Conservation (phyloP, 2,797 vertebrate species). For the Anguilla obscura region DNA sequence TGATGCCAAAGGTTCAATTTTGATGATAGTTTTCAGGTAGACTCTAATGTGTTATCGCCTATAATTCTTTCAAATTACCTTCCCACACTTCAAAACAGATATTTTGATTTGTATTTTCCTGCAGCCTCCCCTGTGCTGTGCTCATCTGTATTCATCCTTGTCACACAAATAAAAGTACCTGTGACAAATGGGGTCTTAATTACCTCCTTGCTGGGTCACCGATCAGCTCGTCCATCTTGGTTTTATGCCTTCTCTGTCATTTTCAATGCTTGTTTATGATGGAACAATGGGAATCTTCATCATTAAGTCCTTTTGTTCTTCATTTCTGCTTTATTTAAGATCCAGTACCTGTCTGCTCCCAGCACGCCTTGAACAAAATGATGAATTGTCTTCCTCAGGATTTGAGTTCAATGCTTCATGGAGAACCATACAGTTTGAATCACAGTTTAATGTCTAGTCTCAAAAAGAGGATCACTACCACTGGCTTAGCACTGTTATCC, state of each 20-base stretch:
- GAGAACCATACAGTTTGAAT: neutral
- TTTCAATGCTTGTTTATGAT: slow-evolving; percentile 13
- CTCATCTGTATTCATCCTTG: slow-evolving; percentile 25
- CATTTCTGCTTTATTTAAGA: slow-evolving; percentile 1
- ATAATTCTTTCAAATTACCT: neutral
- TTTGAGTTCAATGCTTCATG: neutral
- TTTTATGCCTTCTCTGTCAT: slow-evolving; percentile 24
- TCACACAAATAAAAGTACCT: slow-evolving; percentile 27
- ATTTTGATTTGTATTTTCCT: neutral
- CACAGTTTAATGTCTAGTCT: neutral
- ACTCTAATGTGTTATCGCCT: neutral
- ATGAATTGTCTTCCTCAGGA: neutral
- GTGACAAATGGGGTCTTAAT: slow-evolving; percentile 45
- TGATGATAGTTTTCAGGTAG: neutral
- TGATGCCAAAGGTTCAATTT: neutral
- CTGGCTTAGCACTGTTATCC: neutral
- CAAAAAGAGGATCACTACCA: neutral
- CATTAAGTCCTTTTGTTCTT: neutral
- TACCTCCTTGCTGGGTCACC: slow-evolving; percentile 21
- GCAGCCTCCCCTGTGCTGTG: neutral
- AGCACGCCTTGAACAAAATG: neutral
- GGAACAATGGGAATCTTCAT: slow-evolving; percentile 19
- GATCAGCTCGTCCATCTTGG: slow-evolving; percentile 15
- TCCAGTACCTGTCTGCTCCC: neutral
- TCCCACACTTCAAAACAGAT: neutral